phyloP scores from a whole-genome alignment of 2,113 vertebrate genomes.

The Pygoscelis antarcticus region DNA sequence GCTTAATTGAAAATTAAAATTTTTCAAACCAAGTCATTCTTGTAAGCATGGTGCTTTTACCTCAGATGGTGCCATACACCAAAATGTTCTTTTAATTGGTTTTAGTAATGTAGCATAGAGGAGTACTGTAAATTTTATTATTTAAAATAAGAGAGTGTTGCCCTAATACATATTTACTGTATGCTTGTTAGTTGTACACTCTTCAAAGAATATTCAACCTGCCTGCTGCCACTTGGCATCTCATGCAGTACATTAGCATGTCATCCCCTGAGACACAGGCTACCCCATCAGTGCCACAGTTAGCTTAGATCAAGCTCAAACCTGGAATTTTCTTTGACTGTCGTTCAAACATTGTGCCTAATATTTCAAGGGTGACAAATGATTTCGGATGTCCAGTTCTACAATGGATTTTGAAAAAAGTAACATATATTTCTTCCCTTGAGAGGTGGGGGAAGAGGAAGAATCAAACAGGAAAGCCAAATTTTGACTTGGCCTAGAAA shows the following conservation, averaged over 20 bases:
- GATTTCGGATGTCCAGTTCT: not conserved
- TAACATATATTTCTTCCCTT: not conserved
- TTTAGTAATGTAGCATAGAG: not conserved
- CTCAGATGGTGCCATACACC: not conserved
- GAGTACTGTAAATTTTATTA: not conserved
- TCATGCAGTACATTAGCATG: not conserved
- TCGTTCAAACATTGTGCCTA: not conserved
- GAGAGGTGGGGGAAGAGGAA: not conserved
- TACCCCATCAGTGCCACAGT: not conserved
- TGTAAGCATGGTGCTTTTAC: conserved; percentile 23
- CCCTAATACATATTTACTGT: not conserved
- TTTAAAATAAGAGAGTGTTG: not conserved
- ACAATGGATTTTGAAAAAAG: not conserved
- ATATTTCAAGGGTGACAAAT: not conserved
- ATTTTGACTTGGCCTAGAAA: not conserved
- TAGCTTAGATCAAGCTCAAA: not conserved
- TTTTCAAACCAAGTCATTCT: conserved; percentile 14
- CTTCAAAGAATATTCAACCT: not conserved
- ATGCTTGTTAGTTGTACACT: not conserved
- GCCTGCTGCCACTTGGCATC: not conserved
- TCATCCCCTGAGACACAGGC: not conserved
- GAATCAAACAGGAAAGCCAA: not conserved
- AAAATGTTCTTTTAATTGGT: conserved; percentile 15
- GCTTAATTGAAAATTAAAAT: conserved; percentile 75
- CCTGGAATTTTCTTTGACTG: not conserved